Percentiles rank a stretch among this genome's conserved stretches.
Evolutionary conservation across 2,113 vertebrate genomes (phyloP).

Genomic region (Odontesthes bonariensis): DNA sequence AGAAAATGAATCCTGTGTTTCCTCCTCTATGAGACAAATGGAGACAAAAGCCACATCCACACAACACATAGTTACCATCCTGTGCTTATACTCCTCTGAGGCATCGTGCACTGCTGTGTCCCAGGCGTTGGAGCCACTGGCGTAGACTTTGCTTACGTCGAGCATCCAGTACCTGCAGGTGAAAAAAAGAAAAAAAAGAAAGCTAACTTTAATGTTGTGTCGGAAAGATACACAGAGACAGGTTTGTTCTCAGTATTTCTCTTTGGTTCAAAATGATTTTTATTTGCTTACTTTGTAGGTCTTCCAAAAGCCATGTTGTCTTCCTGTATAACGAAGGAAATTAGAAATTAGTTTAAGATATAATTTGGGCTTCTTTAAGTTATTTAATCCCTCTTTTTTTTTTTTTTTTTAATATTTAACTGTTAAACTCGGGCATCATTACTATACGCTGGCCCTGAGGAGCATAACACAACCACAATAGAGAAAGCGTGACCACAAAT

Average conservation of each 20-base stretch:
- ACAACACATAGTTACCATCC: slow-evolving; percentile 85
- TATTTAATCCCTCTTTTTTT: too few species aligned
- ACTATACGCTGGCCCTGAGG: too few species aligned
- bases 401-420: too few species aligned
- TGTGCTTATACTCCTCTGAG: slow-evolving; percentile 97
- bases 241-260: not conserved
- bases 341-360: not conserved
- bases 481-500: too few species aligned
- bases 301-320: slow-evolving; percentile 99
- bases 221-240: not conserved
- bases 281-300: slow-evolving; percentile 93
- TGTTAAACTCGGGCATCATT: too few species aligned
- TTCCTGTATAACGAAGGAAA: slow-evolving; percentile 82
- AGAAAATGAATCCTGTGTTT: not conserved
- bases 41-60: not conserved
- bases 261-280: not conserved
- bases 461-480: too few species aligned
- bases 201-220: not conserved
- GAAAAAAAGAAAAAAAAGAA: not conserved
- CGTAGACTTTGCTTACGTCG: slow-evolving; percentile 89
- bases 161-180: slow-evolving; percentile 93
- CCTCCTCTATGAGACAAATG: too few species aligned
- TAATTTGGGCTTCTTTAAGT: not conserved
- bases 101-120: slow-evolving; percentile 93
- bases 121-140: slow-evolving; percentile 89